Evolutionary conservation across 2,888 invertebrate genomes (phyloP).

Genomic region (Panorpa germanica): DNA sequence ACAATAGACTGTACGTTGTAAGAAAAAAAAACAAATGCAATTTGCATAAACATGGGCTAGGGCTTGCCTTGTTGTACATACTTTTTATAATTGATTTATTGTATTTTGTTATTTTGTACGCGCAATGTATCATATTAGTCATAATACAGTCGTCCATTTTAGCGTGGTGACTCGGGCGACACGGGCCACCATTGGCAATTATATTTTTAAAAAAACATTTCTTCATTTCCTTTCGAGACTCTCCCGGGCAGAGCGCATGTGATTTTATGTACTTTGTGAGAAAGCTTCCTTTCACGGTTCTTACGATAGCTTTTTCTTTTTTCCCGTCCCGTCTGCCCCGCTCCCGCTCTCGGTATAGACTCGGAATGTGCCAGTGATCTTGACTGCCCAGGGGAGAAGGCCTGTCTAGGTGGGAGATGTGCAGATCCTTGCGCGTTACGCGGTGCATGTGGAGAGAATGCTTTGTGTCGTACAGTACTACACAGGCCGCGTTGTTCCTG

Average conservation of each 20-base stretch:
- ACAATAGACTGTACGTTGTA: too few species aligned
- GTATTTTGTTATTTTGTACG: too few species aligned
- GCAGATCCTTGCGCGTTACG: conserved; percentile 78
- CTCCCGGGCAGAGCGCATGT: conserved; percentile 28
- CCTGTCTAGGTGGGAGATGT: conserved; percentile 80
- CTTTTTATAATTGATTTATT: too few species aligned
- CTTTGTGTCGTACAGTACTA: conserved; percentile 66
- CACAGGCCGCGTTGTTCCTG: conserved; percentile 79
- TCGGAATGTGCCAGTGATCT: conserved; percentile 78
- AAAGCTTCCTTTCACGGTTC: conserved; percentile 79
- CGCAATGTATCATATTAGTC: too few species aligned
- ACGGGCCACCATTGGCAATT: too few species aligned
- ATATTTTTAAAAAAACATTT: not conserved
- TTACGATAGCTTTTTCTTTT: conserved; percentile 48
- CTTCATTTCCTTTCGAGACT: conserved; percentile 18
- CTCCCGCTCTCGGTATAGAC: conserved; percentile 36
- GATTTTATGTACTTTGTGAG: conserved; percentile 45
- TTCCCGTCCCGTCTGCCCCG: conserved; percentile 20
- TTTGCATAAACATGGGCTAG: too few species aligned
- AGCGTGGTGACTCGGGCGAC: conserved; percentile 2
- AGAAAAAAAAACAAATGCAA: too few species aligned
- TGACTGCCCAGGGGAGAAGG: conserved; percentile 82
- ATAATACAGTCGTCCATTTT: too few species aligned
- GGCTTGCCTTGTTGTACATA: conserved; percentile 13
- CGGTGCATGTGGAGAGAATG: conserved; percentile 77